phyloP scores from a whole-genome alignment of 35 echinoderm and acorn worm genomes.

The Ophiothrix spiculata region DNA sequence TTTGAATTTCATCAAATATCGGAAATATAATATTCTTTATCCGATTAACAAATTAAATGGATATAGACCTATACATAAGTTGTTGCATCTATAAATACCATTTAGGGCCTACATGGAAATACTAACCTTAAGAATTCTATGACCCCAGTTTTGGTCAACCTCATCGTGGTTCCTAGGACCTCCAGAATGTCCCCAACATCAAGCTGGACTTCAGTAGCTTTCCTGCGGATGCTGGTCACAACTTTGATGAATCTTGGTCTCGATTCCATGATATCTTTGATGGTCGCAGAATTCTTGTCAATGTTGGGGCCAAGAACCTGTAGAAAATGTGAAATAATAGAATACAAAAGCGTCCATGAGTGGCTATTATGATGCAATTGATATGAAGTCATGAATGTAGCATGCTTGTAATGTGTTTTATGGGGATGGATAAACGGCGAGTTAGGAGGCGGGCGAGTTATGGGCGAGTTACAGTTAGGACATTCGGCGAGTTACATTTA shows the following conservation, averaged over 20 bases:
- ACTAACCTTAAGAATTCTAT: background rate
- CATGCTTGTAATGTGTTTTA: too few relatives aligned
- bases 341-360: too few relatives aligned
- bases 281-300: background rate
- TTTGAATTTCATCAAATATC: background rate
- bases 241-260: constrained; percentile 4
- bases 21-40: background rate
- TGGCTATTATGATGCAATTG: too few relatives aligned
- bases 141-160: background rate
- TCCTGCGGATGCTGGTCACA: background rate
- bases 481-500: too few relatives aligned
- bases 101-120: background rate
- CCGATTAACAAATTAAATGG: background rate
- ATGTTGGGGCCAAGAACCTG: too few relatives aligned
- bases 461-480: too few relatives aligned
- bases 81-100: background rate
- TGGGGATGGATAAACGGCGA: too few relatives aligned
- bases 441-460: too few relatives aligned
- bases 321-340: too few relatives aligned
- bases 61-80: too few relatives aligned
- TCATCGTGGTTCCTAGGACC: background rate
- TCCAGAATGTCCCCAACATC: background rate
- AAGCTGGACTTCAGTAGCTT: background rate
- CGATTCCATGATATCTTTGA: background rate
- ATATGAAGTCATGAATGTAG: too few relatives aligned